Base-by-base conservation (phyloP, 2,113 vertebrate genomes). In the Herpailurus yagouaroundi region DNA sequence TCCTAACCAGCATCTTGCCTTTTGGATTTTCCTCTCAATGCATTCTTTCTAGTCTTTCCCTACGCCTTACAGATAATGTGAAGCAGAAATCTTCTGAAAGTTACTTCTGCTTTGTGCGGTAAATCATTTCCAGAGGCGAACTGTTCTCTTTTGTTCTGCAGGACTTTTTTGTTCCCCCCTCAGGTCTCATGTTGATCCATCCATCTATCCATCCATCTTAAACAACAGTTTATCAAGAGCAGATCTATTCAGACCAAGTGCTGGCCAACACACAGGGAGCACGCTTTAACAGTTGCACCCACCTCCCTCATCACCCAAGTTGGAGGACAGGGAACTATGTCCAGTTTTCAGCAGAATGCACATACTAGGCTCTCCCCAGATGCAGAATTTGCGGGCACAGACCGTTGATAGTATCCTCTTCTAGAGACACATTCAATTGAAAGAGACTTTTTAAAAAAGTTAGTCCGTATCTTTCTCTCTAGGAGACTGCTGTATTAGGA, bases 61-160 rank as follows among this genome's bases (percentile, higher is more conserved):
- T 79, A n/a, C 19, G 52, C 29, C 50, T 93, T 73, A 74, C 50
- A 82, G 71, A 77, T 96, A 85, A 97, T 95, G 45, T 81, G 64
- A 89, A 97, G 73, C 95, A 96, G 87, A 77, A 77, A 96, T 52
- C 25, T 80, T 73, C 74, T 79, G n/a, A 95, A 90, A 95, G 96
- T 82, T 90, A 73, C 77, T 96, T 97, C 71, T 96, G n/a, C 55
- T 97, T 95, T 95, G 33, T 50, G 3, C 29, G 90, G 45, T 57
- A 90, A 94, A 96, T 96, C n/a, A 82, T 88, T 97, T 96, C 92
- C 84, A 97, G 76, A 94, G 74, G 45, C 31, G 38, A 86, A 63
- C 10, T 73, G n/a, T 79, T 97, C 81, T 95, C 79, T 95, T 97
- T 95, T 85, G 68, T 96, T 95, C 64, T 90, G 33, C 2, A 55